Evolutionary conservation across 2,113 vertebrate species (phyloP), one percentile per base, ranked within the genome.

Genomic region (Leptocoma aspasia): DNA sequence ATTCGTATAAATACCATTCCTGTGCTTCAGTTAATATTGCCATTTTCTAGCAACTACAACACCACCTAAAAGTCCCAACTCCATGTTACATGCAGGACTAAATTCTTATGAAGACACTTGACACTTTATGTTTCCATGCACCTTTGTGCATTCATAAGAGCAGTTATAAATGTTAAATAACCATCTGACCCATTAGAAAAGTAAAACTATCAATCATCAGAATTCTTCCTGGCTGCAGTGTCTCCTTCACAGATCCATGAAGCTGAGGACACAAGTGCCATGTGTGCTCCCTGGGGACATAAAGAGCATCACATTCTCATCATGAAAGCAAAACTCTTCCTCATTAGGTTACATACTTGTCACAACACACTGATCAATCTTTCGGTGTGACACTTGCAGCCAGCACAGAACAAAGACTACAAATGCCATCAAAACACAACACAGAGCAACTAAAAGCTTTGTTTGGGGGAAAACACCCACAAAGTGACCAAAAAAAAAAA

Each of bases 401-500:
- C 42, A 0, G 0, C 5, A 16, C 10, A n/a, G 35, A 35, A 75
- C 5, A 73, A 78, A 79, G 54, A 41, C 41, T 33, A 21, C 4
- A 64, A 68, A 78, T 85, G 33, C 4, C 60, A 69, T 60, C 20
- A 60, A 79, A 92, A 56, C 26, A 41, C 9, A n/a, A 2, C 8
- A 72, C 4, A 50, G 37, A 82, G 27, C 6, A 52, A 3, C 5
- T 49, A 54, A 76, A 71, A 30, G 0, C 6, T 81, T 70, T 52
- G 7, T 44, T 8, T 49, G 12, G 5, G 10, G 5, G 2, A 7
- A 63, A 66, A 35, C 2, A 2, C 0, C 7, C 13, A 12, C 17
- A 66, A 60, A 77, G 3, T 7, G 12, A 53, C 21, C 12, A 27
- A 27, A 45, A 68, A 85, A 24, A 1, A 0, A 27, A 27, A 45